Percentiles rank a stretch among this genome's conserved stretches.
Conservation (phyloP, 2,888 invertebrate genomes). For the Leptinotarsa rubiginosa region DNA sequence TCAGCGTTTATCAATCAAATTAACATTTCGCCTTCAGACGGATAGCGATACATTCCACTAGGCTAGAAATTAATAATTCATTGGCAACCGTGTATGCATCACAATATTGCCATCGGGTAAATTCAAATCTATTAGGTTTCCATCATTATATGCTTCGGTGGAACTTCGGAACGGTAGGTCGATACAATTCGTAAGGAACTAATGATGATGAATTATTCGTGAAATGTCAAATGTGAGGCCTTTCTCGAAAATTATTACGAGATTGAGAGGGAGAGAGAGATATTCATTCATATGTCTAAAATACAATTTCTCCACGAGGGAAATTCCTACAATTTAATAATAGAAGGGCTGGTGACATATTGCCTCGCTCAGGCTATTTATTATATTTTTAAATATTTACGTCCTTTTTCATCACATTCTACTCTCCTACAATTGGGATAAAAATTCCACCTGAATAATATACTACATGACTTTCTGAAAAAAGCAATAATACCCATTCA, state of each 20-base stretch:
- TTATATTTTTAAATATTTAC: too few relatives aligned
- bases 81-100: conserved; percentile 30
- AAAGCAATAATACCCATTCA: too few relatives aligned
- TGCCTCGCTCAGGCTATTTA: too few relatives aligned
- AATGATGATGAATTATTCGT: conserved; percentile 22
- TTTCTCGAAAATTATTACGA: background rate
- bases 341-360: too few relatives aligned
- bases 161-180: background rate
- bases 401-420: too few relatives aligned
- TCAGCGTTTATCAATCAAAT: conserved; percentile 47
- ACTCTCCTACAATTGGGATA: too few relatives aligned
- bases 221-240: background rate
- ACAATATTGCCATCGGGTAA: conserved; percentile 24
- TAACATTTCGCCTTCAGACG: conserved; percentile 33
- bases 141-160: conserved; percentile 29
- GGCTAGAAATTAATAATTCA: conserved; percentile 38
- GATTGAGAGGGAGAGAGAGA: background rate
- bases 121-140: conserved; percentile 35
- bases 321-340: too few relatives aligned
- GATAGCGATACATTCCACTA: conserved; percentile 24
- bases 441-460: too few relatives aligned
- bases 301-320: too few relatives aligned
- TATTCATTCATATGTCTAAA: background rate
- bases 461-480: too few relatives aligned
- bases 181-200: conserved; percentile 13